phyloP scores from a whole-genome alignment of 2,888 invertebrate species.

The Acanthoscelides obtectus region DNA sequence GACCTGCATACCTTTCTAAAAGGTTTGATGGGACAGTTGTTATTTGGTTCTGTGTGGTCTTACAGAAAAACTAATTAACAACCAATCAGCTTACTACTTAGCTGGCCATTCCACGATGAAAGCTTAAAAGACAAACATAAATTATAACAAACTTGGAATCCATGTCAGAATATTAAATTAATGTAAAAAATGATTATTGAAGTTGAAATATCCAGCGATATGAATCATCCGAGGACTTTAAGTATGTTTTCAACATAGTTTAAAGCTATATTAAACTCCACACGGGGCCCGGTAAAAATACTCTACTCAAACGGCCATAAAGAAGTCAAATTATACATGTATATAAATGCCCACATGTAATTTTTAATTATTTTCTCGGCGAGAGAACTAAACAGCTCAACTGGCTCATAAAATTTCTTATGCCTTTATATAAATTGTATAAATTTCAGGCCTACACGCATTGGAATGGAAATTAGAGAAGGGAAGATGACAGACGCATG shows the following conservation, averaged over 20 bases:
- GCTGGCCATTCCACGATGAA: too few species aligned
- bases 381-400: not conserved
- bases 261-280: not conserved
- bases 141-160: too few species aligned
- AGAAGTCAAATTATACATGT: not conserved
- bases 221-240: too few species aligned
- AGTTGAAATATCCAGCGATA: too few species aligned
- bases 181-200: too few species aligned
- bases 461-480: not conserved
- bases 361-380: not conserved
- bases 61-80: too few species aligned
- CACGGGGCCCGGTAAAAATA: not conserved
- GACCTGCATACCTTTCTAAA: too few species aligned
- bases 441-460: not conserved
- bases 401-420: not conserved
- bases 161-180: too few species aligned
- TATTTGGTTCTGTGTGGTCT: too few species aligned
- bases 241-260: not conserved
- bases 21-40: too few species aligned
- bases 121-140: too few species aligned
- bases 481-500: not conserved
- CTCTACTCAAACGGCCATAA: not conserved
- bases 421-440: not conserved
- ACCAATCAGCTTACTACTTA: too few species aligned
- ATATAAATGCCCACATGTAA: not conserved